Percentiles rank a stretch among this genome's conserved stretches.
phyloP scores from a whole-genome alignment of 2,888 invertebrate genomes.

The Megamerina dolium region DNA sequence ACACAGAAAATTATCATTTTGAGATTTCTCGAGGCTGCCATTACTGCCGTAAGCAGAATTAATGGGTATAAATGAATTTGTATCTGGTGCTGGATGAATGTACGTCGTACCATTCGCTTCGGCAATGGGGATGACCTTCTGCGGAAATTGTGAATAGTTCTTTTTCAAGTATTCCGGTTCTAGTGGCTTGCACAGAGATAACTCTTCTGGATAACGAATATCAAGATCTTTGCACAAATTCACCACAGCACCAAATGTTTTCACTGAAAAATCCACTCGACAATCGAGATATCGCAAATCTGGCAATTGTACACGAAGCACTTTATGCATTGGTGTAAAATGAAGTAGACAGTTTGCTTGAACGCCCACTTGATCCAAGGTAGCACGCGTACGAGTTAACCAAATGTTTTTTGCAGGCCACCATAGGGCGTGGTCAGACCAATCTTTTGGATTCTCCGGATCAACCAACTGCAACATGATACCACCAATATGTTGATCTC shows the following conservation, averaged over 20 bases:
- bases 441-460: constrained; percentile 95
- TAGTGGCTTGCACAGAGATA: constrained; percentile 87
- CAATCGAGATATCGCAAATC: constrained; percentile 87
- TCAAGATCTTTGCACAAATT: constrained; percentile 87
- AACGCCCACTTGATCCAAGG: constrained; percentile 94
- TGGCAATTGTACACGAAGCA: constrained; percentile 81
- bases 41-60: constrained; percentile 66
- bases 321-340: constrained; percentile 98
- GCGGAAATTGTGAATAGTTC: constrained; percentile 69
- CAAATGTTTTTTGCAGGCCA: constrained; percentile 95
- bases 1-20: constrained; percentile 51
- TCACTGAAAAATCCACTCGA: constrained; percentile 91
- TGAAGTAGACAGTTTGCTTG: constrained; percentile 89
- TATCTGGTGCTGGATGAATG: constrained; percentile 58
- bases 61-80: constrained; percentile 79
- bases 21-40: constrained; percentile 60
- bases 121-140: constrained; percentile 48
- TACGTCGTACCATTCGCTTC: constrained; percentile 48
- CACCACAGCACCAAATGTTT: constrained; percentile 92
- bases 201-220: constrained; percentile 93
- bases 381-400: constrained; percentile 89
- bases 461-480: constrained; percentile 96
- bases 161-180: constrained; percentile 78
- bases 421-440: constrained; percentile 99
- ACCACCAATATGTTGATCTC: constrained; percentile 95